phyloP scores from a whole-genome alignment of 2,113 vertebrate genomes.

The Peucedramus taeniatus region DNA sequence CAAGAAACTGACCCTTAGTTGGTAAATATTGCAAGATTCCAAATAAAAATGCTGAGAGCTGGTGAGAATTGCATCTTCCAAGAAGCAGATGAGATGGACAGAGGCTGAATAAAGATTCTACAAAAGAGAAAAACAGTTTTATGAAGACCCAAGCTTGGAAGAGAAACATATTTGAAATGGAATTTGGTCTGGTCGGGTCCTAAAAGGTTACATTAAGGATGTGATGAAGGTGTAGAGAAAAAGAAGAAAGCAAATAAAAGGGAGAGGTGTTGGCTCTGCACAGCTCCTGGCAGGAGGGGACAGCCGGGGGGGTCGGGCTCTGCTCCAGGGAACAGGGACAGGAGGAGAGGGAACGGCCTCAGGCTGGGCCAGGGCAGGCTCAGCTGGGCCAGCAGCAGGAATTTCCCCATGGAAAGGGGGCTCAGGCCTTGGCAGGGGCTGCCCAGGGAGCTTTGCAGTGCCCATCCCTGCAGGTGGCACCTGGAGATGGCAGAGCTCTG shows the following conservation, averaged over 20 bases:
- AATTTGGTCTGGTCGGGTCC: not conserved
- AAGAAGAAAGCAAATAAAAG: not conserved
- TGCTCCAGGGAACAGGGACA: not conserved
- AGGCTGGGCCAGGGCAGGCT: not conserved
- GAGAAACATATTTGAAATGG: not conserved
- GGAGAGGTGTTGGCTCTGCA: not conserved
- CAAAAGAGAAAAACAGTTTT: not conserved
- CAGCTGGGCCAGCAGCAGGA: not conserved
- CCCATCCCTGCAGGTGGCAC: not conserved
- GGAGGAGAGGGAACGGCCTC: not conserved
- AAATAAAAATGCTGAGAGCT: not conserved
- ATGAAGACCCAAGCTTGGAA: not conserved
- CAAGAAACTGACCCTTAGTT: not conserved
- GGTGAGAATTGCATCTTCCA: not conserved
- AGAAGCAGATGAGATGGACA: not conserved
- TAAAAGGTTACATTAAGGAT: not conserved
- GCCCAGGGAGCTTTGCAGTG: not conserved
- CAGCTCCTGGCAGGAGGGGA: not conserved
- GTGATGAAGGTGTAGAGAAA: not conserved
- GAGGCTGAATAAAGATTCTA: not conserved
- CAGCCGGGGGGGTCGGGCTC: not conserved
- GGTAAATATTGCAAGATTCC: not conserved
- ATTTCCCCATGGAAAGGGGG: not conserved
- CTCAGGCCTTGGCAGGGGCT: not conserved
- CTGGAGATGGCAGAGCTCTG: not conserved